Conservation (phyloP, 2,113 vertebrate species). For the Atractosteus spatula region DNA sequence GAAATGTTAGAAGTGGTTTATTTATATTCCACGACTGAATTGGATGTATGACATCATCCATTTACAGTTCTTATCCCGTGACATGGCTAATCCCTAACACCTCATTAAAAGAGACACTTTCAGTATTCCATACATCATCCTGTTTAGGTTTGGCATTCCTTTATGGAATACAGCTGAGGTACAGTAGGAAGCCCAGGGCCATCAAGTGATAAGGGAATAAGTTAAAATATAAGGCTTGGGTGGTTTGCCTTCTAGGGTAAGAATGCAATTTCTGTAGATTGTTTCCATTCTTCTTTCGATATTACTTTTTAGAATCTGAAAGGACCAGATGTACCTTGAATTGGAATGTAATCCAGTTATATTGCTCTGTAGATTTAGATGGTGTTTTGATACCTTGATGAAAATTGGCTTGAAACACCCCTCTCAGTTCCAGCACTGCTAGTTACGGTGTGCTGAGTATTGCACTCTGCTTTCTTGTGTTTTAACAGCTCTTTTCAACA, state of each 20-base stretch:
- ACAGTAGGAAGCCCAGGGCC: conserved; percentile 59
- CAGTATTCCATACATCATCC: conserved; percentile 67
- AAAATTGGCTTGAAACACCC: background rate
- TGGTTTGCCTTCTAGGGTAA: conserved; percentile 12
- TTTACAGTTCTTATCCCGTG: conserved; percentile 71
- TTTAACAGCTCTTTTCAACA: background rate
- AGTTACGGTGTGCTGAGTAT: background rate
- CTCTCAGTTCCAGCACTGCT: background rate
- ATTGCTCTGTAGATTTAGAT: conserved; percentile 1
- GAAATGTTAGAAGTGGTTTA: conserved; percentile 64
- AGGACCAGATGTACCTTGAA: background rate
- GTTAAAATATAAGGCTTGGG: conserved; percentile 12
- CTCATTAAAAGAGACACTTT: conserved; percentile 72
- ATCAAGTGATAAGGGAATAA: conserved; percentile 66
- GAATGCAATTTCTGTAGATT: background rate
- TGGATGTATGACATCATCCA: conserved; percentile 75
- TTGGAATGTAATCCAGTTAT: background rate
- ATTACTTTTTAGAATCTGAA: background rate
- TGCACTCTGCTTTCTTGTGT: background rate
- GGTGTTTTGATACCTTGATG: conserved; percentile 15
- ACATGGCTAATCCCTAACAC: conserved; percentile 67
- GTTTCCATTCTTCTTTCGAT: background rate
- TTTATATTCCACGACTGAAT: conserved; percentile 73
- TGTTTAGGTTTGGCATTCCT: conserved; percentile 71
- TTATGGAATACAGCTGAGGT: conserved; percentile 65